phyloP scores from a whole-genome alignment of 1,140 invertebrate species.

The Uloborus diversus region DNA sequence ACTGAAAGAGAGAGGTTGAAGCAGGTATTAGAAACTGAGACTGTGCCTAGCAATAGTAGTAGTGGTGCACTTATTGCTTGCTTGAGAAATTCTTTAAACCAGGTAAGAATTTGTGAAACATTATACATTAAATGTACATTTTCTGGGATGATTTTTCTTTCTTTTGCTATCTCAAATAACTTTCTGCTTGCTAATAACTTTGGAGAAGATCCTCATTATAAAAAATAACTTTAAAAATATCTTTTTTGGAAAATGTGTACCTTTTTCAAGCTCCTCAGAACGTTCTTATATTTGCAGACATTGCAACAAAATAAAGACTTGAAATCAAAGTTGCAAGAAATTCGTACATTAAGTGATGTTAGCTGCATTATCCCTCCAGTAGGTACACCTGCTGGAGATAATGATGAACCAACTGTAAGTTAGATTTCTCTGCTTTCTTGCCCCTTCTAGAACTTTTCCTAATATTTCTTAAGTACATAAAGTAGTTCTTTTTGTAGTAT shows the following conservation, averaged over 20 bases:
- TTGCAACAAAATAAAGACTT: constrained; percentile 80
- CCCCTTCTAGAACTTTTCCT: too few relatives aligned
- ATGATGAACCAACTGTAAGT: constrained; percentile 55
- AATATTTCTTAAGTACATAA: too few relatives aligned
- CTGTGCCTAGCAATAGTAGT: constrained; percentile 60
- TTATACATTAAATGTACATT: too few relatives aligned
- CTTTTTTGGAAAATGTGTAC: too few relatives aligned
- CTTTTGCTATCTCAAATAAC: too few relatives aligned
- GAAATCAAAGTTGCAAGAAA: constrained; percentile 72
- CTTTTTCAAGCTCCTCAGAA: too few relatives aligned
- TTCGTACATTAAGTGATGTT: constrained; percentile 70
- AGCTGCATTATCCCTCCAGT: constrained; percentile 58
- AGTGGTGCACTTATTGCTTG: constrained; percentile 67
- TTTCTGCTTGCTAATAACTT: too few relatives aligned
- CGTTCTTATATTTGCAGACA: constrained; percentile 64
- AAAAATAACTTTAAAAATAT: too few relatives aligned
- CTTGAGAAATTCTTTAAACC: constrained; percentile 71
- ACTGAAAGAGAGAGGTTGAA: constrained; percentile 74
- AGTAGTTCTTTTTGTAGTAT: too few relatives aligned
- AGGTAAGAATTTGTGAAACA: constrained; percentile 65
- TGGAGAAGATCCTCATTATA: too few relatives aligned
- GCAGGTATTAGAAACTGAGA: constrained; percentile 68
- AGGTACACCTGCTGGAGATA: constrained; percentile 60
- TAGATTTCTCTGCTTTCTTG: too few relatives aligned
- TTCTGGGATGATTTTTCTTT: too few relatives aligned